Evolutionary conservation across 1,140 invertebrate species (phyloP).

Genomic region (Thaumetopoea pityocampa): DNA sequence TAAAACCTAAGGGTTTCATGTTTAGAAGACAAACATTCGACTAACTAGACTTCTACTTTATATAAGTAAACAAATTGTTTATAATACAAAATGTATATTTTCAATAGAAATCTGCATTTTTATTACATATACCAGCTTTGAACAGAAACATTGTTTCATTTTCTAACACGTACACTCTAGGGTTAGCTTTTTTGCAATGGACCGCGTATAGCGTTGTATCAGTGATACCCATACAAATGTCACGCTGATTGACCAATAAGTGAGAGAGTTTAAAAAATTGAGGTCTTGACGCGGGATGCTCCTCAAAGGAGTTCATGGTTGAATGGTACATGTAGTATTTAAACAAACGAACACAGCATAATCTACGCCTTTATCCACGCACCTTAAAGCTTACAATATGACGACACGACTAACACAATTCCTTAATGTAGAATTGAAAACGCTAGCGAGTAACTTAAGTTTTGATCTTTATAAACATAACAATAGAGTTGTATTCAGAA

Average conservation of each 20-base stretch:
- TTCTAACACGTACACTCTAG: too few species aligned
- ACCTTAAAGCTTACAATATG: slow-evolving; percentile 45
- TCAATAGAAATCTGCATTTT: too few species aligned
- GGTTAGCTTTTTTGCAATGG: slow-evolving; percentile 27
- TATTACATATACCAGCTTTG: too few species aligned
- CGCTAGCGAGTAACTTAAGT: slow-evolving; percentile 38
- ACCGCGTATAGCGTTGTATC: slow-evolving; percentile 35
- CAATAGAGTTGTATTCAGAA: slow-evolving; percentile 49
- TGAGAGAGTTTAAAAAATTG: slow-evolving; percentile 73
- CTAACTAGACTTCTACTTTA: too few species aligned
- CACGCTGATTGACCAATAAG: slow-evolving; percentile 71
- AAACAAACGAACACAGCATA: slow-evolving; percentile 30
- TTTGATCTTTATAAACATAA: slow-evolving; percentile 47
- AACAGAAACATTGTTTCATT: too few species aligned
- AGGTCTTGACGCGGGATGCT: slow-evolving; percentile 71
- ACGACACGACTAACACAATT: slow-evolving; percentile 39
- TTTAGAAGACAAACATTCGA: too few species aligned
- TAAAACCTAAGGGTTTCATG: too few species aligned
- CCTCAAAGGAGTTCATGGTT: slow-evolving; percentile 74
- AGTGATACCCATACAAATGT: slow-evolving; percentile 57
- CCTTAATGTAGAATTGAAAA: slow-evolving; percentile 70
- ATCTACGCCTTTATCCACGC: slow-evolving; percentile 31
- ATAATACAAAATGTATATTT: too few species aligned
- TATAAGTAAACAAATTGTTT: too few species aligned
- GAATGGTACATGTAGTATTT: slow-evolving; percentile 66